Conservation (phyloP, 2,888 invertebrate species). For the Psylliodes chrysocephalus region DNA sequence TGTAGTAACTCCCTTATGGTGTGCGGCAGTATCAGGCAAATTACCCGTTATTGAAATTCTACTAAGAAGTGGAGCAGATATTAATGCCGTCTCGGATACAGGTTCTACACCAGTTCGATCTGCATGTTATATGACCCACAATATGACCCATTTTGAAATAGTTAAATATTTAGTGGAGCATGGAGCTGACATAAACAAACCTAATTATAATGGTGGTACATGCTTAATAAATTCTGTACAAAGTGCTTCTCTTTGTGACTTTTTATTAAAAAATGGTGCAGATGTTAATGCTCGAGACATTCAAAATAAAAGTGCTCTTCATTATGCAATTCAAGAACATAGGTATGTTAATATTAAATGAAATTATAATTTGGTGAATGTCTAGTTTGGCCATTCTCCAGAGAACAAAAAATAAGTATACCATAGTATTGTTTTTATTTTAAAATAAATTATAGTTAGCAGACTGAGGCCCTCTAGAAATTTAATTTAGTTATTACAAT, state of each 20-base stretch:
- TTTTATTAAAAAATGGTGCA: constrained; percentile 82
- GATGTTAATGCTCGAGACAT: constrained; percentile 88
- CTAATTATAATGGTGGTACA: constrained; percentile 92
- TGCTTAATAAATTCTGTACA: constrained; percentile 95
- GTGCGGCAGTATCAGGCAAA: constrained; percentile 88
- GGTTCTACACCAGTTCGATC: constrained; percentile 91
- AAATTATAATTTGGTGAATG: too few relatives aligned
- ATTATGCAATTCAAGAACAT: constrained; percentile 91
- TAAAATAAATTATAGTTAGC: too few relatives aligned
- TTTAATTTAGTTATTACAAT: too few relatives aligned
- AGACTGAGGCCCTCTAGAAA: too few relatives aligned
- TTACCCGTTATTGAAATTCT: constrained; percentile 81
- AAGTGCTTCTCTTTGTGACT: constrained; percentile 82
- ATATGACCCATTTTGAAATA: constrained; percentile 83
- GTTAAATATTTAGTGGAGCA: constrained; percentile 80
- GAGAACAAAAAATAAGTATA: too few relatives aligned
- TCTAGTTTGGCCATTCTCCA: too few relatives aligned
- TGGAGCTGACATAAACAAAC: constrained; percentile 84
- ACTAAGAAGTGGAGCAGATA: constrained; percentile 81
- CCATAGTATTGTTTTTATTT: too few relatives aligned
- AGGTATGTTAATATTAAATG: constrained; percentile 63
- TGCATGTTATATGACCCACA: constrained; percentile 93
- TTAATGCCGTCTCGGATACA: constrained; percentile 88
- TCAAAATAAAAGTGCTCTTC: constrained; percentile 90
- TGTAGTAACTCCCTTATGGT: constrained; percentile 90